Evolutionary conservation across 2,888 invertebrate genomes (phyloP).

Genomic region (Nasonovia ribisnigri): DNA sequence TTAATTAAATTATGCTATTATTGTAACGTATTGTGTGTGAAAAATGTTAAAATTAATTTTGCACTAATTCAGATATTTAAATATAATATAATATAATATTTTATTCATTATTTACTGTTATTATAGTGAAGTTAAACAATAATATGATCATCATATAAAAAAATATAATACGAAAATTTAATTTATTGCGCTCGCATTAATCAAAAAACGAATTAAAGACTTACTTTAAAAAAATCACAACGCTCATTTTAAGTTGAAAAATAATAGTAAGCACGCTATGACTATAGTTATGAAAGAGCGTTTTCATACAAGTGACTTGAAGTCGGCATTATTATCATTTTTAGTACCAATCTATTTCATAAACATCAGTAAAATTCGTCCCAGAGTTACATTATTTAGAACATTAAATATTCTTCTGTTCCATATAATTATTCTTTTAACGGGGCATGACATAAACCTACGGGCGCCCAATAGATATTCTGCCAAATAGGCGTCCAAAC

Average conservation of each 20-base stretch:
- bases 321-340: no score
- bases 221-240: neutral
- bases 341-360: no score
- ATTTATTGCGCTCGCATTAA: neutral
- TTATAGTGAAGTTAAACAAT: neutral
- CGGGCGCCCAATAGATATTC: no score
- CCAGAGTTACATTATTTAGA: neutral
- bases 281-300: neutral
- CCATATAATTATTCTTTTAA: no score
- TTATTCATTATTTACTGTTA: no score
- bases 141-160: neutral
- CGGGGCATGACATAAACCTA: no score
- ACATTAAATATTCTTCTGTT: neutral
- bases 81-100: no score
- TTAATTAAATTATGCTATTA: neutral
- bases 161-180: neutral
- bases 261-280: neutral
- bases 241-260: neutral
- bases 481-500: no score
- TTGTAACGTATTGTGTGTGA: neutral
- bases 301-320: rapidly evolving
- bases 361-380: no score
- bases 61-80: neutral
- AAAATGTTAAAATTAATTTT: neutral
- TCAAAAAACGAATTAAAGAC: neutral